Percentiles rank a stretch among this genome's conserved stretches.
Evolutionary conservation across 2,113 vertebrate species (phyloP).

Genomic region (Amblyornis subalaris): DNA sequence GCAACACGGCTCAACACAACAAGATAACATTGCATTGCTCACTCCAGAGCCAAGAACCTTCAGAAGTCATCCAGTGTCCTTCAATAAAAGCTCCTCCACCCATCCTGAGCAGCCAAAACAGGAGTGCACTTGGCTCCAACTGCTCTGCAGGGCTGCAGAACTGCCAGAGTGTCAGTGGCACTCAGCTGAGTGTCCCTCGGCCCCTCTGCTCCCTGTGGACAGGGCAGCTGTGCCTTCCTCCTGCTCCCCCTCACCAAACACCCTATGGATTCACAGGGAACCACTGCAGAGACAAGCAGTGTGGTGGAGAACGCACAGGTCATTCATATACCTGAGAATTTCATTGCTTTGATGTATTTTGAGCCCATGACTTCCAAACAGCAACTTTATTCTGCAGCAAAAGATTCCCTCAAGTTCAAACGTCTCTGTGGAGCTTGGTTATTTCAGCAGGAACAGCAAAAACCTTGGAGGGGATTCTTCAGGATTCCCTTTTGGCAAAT

Average conservation of each 20-base stretch:
- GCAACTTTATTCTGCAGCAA: not conserved
- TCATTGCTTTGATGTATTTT: not conserved
- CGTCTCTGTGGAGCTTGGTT: not conserved
- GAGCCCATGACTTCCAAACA: not conserved
- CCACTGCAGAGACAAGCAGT: not conserved
- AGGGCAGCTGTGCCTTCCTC: not conserved
- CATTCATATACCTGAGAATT: not conserved
- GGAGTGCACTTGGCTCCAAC: not conserved
- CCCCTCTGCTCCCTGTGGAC: not conserved
- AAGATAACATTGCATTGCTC: not conserved
- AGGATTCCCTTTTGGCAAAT: not conserved
- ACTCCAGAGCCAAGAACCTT: not conserved
- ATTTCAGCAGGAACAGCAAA: not conserved
- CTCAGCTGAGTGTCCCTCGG: not conserved
- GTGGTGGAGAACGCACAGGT: not conserved
- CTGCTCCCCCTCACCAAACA: not conserved
- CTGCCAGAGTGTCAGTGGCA: not conserved
- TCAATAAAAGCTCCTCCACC: not conserved
- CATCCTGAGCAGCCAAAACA: not conserved
- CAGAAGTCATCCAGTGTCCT: not conserved
- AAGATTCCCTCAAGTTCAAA: not conserved
- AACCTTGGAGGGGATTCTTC: not conserved
- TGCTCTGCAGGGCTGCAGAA: not conserved
- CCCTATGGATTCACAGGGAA: not conserved
- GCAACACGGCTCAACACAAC: not conserved